These are phyloP conservation scores for Geococcyx californianus DNA, from an alignment of 2,113 vertebrate species.

Conservation along the genomic window DNA sequence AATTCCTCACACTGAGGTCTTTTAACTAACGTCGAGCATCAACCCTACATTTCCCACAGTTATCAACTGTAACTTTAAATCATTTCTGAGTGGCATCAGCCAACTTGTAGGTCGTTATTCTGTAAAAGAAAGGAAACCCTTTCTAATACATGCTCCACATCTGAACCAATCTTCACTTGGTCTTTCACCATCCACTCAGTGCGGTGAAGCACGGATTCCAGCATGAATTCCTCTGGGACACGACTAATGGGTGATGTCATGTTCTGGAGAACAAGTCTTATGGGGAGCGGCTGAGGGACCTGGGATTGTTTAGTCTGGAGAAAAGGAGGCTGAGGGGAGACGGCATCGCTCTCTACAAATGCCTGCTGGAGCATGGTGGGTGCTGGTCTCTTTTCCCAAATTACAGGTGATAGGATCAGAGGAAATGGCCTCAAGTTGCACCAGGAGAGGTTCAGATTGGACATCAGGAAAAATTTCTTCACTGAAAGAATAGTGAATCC, in stretches of 20 bases:
- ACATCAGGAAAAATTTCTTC: no score
- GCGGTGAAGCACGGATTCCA: background rate
- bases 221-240: background rate
- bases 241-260: background rate
- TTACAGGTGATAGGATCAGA: no score
- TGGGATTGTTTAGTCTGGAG: no score
- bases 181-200: background rate
- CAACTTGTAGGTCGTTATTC: background rate
- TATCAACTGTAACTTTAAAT: background rate
- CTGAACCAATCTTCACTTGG: background rate
- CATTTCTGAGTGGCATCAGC: background rate
- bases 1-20: background rate
- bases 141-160: fast-evolving
- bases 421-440: no score
- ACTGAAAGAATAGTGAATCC: no score
- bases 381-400: no score
- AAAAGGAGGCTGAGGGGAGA: no score
- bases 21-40: background rate
- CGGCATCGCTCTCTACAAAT: no score
- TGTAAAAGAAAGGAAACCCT: background rate
- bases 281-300: no score
- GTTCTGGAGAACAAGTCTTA: no score
- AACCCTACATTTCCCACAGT: background rate
- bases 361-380: no score
- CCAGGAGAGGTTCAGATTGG: no score